Base-by-base conservation (phyloP, 2,113 vertebrate genomes). In the Atherinomorus stipes region DNA sequence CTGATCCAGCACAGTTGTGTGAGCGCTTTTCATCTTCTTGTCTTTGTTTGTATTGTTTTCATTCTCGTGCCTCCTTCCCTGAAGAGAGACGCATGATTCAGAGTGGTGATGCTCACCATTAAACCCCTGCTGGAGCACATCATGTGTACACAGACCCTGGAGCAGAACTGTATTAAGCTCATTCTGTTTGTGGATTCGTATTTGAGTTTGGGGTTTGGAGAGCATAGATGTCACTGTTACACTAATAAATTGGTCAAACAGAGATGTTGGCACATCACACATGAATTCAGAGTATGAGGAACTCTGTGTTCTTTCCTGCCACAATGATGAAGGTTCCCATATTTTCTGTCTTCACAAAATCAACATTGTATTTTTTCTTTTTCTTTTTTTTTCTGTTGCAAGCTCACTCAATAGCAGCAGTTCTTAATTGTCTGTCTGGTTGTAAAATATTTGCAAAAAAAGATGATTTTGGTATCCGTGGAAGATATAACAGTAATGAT, bases 1-100 rank as follows among this genome's bases (percentile, higher is more conserved):
- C 83, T 86, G 76, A 89, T 89, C 87, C 78, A 40, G 84, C 18
- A 0, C 26, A 26, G 65, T 49, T 54, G 69, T 16, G 71, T 37
- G 52, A 74, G 73, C 56, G 57, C 62, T 78, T 64, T 74, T 74
- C 31, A 64, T 73, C 61, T 79, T 19, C 7, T 28, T 4, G 61
- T 23, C 66, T 78, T 61, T 51, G 78, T 71, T 78, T 84, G 83
- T 74, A 25, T 60, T 67, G 26, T 66, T 54, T 11, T 66, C 7
- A 8, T 47, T 47, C 13, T 19, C 13, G 18, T 47, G 44, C 44
- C 44, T 19, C 6, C 52, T 52, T 68, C 38, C 52, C 59, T 49
- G 12, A 38, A 61, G 59, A 64, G 28, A 69, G 44, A 45, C 28
- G 37, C 37, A 15, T 64, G 71, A 65, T 58, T 61, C 49, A 61